Evolutionary conservation across 2,113 vertebrate species (phyloP), one percentile per base, ranked within the genome.

Genomic region (Prolemur simus): DNA sequence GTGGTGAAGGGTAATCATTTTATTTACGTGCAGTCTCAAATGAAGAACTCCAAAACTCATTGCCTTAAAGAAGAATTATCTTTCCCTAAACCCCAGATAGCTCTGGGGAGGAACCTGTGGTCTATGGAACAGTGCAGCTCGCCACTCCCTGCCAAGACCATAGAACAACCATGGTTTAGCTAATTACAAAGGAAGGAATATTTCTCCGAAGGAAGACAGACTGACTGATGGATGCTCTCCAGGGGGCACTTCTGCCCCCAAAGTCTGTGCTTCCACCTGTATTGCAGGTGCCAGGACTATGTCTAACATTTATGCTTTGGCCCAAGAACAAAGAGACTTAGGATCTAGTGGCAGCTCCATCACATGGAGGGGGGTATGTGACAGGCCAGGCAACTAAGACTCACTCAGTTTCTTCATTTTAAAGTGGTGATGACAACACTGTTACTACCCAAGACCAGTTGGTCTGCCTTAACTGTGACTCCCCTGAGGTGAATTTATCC

Each of bases 121-220:
- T 49, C 37, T 54, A 64, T 23, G 80, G 45, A 84, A 60, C 11
- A 64, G 29, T 80, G 47, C 82, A 92, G 32, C 32, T 93, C 37
- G 34, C 42, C 47, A 18, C 13, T 12, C 34, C 5, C 15, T 69
- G 17, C 45, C 80, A 21, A 52, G 34, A 60, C 71, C 56, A 23
- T 58, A 82, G 66, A 80, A 60, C 6, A 74, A 92, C 27, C 1
- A 21, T 81, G 27, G 25, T 47, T 86, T 45, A 90, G 66, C 68
- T 96, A 63, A 86, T 81, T 73, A n/a, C 27, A 81, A 92, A 92
- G 23, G 29, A 68, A 60, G 42, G 6, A 77, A 39, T 37, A 60
- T 68, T 69, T 81, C 14, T 77, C 66, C 63, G 32, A 86, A 86
- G 52, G 25, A 76, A 56, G 34, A 47, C 2, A 52, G 34, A 49